Percentiles rank a stretch among this genome's conserved stretches.
Conservation (phyloP, 2,797 vertebrate species). For the Tokudaia tokunoshimensis region DNA sequence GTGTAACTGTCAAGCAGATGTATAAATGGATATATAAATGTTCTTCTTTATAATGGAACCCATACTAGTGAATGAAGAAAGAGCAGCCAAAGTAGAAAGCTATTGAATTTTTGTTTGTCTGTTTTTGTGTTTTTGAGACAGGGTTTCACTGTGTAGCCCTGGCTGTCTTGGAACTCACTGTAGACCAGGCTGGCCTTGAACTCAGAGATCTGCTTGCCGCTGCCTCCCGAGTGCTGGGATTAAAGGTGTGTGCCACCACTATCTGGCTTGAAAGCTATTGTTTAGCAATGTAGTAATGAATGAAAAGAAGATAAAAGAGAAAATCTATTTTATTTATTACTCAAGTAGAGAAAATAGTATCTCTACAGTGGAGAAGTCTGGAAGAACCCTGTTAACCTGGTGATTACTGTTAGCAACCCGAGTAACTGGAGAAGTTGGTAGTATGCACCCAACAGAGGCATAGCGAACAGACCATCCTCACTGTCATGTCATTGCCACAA, state of each 20-base stretch:
- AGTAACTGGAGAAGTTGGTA: background rate
- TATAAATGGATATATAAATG: background rate
- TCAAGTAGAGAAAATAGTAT: background rate
- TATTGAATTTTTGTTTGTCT: background rate
- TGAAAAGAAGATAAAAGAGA: background rate
- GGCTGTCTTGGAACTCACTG: background rate
- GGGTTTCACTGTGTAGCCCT: background rate
- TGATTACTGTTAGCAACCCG: background rate
- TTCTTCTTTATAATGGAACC: slow-evolving; percentile 27
- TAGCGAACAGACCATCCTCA: background rate
- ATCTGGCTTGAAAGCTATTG: background rate
- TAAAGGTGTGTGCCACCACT: background rate
- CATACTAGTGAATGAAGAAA: background rate
- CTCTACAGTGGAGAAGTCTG: background rate
- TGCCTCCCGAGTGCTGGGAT: background rate
- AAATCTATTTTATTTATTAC: background rate
- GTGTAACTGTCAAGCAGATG: background rate
- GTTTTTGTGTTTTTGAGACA: background rate
- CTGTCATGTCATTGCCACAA: background rate
- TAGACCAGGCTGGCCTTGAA: background rate
- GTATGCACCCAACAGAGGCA: accelerated
- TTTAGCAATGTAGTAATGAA: background rate
- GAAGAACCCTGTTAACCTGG: background rate
- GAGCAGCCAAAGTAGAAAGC: background rate
- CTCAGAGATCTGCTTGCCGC: background rate